Conservation (phyloP, 2,797 vertebrate genomes). For the Anguilla marmorata region DNA sequence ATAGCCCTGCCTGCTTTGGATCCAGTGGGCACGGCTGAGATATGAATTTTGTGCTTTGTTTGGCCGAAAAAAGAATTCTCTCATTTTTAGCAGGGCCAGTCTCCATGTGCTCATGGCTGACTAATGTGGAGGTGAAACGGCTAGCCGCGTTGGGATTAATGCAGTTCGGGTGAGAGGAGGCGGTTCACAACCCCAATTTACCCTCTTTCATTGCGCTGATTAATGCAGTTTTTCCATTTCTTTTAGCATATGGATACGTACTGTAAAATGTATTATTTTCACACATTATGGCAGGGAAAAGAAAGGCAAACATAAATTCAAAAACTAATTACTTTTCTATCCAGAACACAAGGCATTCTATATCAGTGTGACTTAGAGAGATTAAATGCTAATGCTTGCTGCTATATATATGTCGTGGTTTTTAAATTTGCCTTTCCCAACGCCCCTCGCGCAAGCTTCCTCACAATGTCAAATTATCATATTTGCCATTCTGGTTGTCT, state of each 20-base stretch:
- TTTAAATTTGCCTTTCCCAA: not conserved
- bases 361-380: not conserved
- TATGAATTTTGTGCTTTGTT: not conserved
- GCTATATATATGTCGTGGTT: not conserved
- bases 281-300: not conserved
- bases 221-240: not conserved
- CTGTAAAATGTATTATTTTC: not conserved
- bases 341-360: not conserved
- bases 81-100: not conserved
- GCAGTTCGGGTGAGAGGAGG: not conserved
- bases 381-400: not conserved
- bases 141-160: not conserved
- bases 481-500: not conserved
- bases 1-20: not conserved
- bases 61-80: not conserved
- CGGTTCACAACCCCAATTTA: slow-evolving; percentile 23
- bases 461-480: not conserved
- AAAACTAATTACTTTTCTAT: slow-evolving; percentile 17
- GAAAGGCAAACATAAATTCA: not conserved
- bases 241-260: not conserved
- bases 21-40: not conserved
- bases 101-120: not conserved
- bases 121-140: not conserved
- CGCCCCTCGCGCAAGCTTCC: not conserved
- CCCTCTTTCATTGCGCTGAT: not conserved